Evolutionary conservation across 2,797 vertebrate genomes (phyloP), one percentile per base, ranked within the genome.

Genomic region (Sebastolobus altivelis): DNA sequence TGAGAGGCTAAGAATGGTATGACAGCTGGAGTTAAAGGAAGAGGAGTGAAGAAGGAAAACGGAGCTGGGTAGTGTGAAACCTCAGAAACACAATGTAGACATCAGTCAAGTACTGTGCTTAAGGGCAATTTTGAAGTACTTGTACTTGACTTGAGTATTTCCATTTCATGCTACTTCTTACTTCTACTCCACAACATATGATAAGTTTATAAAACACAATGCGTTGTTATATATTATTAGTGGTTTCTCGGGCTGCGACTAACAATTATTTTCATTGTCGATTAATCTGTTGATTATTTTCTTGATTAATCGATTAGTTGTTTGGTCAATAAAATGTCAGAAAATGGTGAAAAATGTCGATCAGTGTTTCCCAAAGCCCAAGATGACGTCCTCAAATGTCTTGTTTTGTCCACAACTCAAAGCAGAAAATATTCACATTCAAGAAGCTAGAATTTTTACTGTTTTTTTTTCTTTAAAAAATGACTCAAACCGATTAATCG

Each of bases 21-120:
- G 29, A 65, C 4, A 56, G 46, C 22, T 16, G 63, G 61, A 58
- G 63, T n/a, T 75, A 60, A 75, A 82, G 65, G 54, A 38, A 67
- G 65, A 83, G 13, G 20, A 62, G 27, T 18, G 18, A 40, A 73
- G 7, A 38, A 3, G 16, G 7, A 68, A 29, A 55, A 22, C 56
- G 38, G 56, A n/a, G 49, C 14, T 29, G 25, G 4, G 16, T 18
- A 31, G 11, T 7, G 9, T 16, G 3, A 74, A 72, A 81, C 25
- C 18, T 68, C 40, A 72, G 55, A 55, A 43, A 67, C 33, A 35
- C 3, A 31, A 59, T 35, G 22, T 11, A 35, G 22, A 65, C 14
- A 22, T 33, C 54, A 37, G 10, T 70, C 3, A 35, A 65, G 14
- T 25, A 25, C 49, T 74, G 14, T 10, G 1, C 27, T 66, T 11